Evolutionary conservation across 2,797 vertebrate genomes (phyloP), one percentile per base, ranked within the genome.

Genomic region (Allobates femoralis): DNA sequence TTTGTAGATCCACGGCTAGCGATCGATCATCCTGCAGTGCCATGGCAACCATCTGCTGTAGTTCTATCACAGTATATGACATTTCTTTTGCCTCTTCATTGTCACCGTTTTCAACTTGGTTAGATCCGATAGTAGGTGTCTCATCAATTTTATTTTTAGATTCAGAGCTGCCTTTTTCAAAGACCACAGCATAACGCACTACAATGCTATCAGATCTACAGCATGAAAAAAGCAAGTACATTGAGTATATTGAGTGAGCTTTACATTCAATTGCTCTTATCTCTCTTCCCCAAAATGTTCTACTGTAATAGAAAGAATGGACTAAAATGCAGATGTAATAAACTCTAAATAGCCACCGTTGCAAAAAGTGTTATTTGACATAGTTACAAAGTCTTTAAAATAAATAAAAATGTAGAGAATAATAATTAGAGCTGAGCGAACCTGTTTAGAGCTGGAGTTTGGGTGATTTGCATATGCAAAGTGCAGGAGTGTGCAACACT

Each of bases 11-110:
- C 86, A 97, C 86, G 0, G 94, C 94, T 81, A 96, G 90, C n/a
- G 96, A 95, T 0, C 92, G 94, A 26, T 97, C 96, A 90, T 97
- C 95, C 0, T 91, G 93, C 46, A 98, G 83, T 0, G 94, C 95
- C 75, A 90, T 95, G 86, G 92, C 93, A 91, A 98, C 94, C 89
- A 96, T 90, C 1, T 95, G 94, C 90, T 94, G 94, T 85, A 99
- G 94, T 46, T 92, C 91, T 21, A 90, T 86, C 34, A 89, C 89
- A n/a, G 90, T 90, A 3, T 94, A 85, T 41, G 90, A 89, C 55
- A 87, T 83, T 56, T 89, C 90, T 60, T 85, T 30, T 87, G 90
- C 89, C 14, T 92, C 91, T 26, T 87, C 88, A 67, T 93, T 92
- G 41, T 92, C 91, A 16, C 87, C 84, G 0, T 90, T 91, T 91